These are phyloP conservation scores for Drosophila phalerata DNA, from an alignment of 2,888 invertebrate genomes.

Conservation along the genomic window DNA sequence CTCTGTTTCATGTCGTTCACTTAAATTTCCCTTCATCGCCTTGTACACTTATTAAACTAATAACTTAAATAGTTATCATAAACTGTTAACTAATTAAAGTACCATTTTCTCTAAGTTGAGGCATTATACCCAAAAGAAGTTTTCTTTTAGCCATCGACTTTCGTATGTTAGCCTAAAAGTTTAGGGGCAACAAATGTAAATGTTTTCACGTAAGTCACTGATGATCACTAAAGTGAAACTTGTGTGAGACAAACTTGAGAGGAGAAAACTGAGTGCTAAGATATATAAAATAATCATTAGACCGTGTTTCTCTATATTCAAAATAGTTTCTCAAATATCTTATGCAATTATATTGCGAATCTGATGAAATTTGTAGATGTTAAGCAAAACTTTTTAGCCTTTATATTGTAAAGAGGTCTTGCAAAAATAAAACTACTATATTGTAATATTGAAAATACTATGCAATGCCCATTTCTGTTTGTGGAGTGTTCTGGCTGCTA, in stretches of 20 bases:
- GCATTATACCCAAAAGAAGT: not conserved
- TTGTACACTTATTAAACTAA: conserved; percentile 14
- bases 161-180: not conserved
- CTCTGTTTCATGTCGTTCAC: conserved; percentile 3
- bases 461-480: not conserved
- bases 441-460: too few species aligned
- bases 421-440: not conserved
- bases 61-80: conserved; percentile 12
- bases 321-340: not conserved
- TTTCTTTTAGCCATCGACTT: not conserved
- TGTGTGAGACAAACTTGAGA: not conserved
- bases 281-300: not conserved
- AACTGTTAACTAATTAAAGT: conserved; percentile 3
- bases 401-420: not conserved
- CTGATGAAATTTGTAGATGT: not conserved
- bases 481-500: not conserved
- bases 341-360: not conserved
- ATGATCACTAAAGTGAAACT: not conserved
- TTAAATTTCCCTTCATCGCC: not conserved
- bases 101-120: not conserved
- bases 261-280: not conserved
- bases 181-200: not conserved
- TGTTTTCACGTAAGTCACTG: not conserved
- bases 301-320: not conserved
- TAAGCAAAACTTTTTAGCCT: too few species aligned